Evolutionary conservation across 2,888 invertebrate species (phyloP).

Genomic region (Drosophila nigritarsus): DNA sequence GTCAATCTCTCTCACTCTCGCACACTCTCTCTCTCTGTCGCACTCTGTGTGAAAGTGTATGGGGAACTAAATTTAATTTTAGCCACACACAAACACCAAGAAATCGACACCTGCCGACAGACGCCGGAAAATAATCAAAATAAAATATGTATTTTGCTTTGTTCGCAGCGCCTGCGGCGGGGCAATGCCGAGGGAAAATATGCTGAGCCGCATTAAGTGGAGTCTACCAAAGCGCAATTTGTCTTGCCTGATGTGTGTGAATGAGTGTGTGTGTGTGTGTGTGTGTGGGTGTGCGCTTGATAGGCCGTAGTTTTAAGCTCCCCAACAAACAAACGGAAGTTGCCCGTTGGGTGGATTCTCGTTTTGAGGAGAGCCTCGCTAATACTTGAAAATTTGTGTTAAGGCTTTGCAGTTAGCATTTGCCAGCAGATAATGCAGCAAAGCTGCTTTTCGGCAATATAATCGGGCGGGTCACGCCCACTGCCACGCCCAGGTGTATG

Average conservation of each 20-base stretch:
- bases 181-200: slow-evolving; percentile 28
- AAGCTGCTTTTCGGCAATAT: slow-evolving; percentile 56
- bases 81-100: slow-evolving; percentile 37
- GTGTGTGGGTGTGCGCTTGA: slow-evolving; percentile 22
- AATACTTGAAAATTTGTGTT: slow-evolving; percentile 76
- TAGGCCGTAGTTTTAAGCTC: slow-evolving; percentile 69
- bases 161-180: slow-evolving; percentile 25
- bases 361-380: slow-evolving; percentile 25
- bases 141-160: slow-evolving; percentile 73
- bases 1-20: slow-evolving; percentile 26
- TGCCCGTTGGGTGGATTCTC: slow-evolving; percentile 28
- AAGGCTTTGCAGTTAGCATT: slow-evolving; percentile 58
- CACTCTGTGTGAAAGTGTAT: neutral
- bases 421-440: slow-evolving; percentile 57
- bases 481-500: slow-evolving; percentile 28
- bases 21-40: neutral
- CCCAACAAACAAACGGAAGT: slow-evolving; percentile 75
- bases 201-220: slow-evolving; percentile 49
- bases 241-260: slow-evolving; percentile 61
- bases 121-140: slow-evolving; percentile 78
- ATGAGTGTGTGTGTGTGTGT: slow-evolving; percentile 16
- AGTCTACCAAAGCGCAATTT: slow-evolving; percentile 81
- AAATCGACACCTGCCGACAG: slow-evolving; percentile 74
- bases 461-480: slow-evolving; percentile 13
- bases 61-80: slow-evolving; percentile 70